These are phyloP conservation scores for Sebastes trivittatus DNA, from an alignment of 2,797 vertebrate species.

Conservation along the genomic window DNA sequence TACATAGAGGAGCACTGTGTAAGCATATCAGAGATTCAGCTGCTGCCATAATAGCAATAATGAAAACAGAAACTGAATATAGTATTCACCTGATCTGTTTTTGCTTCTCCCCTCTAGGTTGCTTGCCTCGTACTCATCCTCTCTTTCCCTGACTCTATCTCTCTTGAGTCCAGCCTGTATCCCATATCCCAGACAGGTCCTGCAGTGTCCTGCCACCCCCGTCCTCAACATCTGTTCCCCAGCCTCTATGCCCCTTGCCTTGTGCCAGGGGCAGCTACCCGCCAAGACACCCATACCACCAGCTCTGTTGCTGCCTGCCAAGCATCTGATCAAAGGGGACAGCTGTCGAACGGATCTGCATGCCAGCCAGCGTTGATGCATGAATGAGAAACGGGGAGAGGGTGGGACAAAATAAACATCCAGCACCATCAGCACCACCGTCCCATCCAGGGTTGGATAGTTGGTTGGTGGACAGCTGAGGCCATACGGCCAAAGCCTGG, in stretches of 20 bases:
- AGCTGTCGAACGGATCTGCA: slow-evolving; percentile 59
- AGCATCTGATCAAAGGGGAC: slow-evolving; percentile 74
- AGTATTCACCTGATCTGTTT: slow-evolving; percentile 14
- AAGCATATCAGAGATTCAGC: slow-evolving; percentile 56
- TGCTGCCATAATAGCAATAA: slow-evolving; percentile 46
- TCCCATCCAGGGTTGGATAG: slow-evolving; percentile 1
- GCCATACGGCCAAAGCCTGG: slow-evolving; percentile 3
- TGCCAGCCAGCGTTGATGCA: slow-evolving; percentile 46
- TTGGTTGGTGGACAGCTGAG: slow-evolving; percentile 32
- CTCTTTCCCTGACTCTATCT: neutral
- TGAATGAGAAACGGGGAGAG: slow-evolving; percentile 54
- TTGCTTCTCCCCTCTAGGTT: slow-evolving; percentile 24
- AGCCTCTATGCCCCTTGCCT: slow-evolving; percentile 16
- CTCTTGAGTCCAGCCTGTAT: slow-evolving; percentile 25
- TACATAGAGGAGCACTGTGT: slow-evolving; percentile 43
- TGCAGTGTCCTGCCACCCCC: slow-evolving; percentile 13
- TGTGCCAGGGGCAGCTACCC: slow-evolving; percentile 50
- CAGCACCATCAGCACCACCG: slow-evolving; percentile 12
- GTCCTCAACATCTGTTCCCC: slow-evolving; percentile 70
- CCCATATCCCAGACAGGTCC: slow-evolving; percentile 22
- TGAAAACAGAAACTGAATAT: slow-evolving; percentile 19
- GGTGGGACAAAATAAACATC: slow-evolving; percentile 22
- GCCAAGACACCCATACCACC: slow-evolving; percentile 48
- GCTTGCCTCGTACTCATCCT: slow-evolving; percentile 1
- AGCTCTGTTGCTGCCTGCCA: slow-evolving; percentile 56